phyloP scores from a whole-genome alignment of 1,140 invertebrate genomes.

The Euwallacea similis region DNA sequence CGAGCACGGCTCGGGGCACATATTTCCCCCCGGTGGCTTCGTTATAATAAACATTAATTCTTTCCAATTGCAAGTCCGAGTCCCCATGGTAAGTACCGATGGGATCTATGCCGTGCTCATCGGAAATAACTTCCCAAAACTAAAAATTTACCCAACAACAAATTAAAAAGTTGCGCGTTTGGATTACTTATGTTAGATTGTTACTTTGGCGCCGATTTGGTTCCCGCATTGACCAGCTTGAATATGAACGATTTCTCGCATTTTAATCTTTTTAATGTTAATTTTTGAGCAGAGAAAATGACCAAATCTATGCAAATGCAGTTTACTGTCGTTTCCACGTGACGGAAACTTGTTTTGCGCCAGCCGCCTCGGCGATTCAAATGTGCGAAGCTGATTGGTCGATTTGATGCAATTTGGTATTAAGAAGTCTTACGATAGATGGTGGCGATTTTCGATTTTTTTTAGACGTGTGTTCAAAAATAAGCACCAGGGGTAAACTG shows the following conservation, averaged over 20 bases:
- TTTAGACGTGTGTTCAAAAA: too few species aligned
- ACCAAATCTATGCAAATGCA: slow-evolving; percentile 42
- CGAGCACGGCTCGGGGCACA: slow-evolving; percentile 83
- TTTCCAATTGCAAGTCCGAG: slow-evolving; percentile 82
- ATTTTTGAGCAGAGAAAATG: slow-evolving; percentile 44
- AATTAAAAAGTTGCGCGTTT: neutral
- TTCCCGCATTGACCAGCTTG: slow-evolving; percentile 88
- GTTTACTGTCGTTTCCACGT: slow-evolving; percentile 42
- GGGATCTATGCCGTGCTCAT: slow-evolving; percentile 89
- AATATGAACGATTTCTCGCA: slow-evolving; percentile 82
- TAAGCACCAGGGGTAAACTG: too few species aligned
- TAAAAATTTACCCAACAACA: slow-evolving; percentile 52
- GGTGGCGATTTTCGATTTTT: too few species aligned
- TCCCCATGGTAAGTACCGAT: slow-evolving; percentile 85
- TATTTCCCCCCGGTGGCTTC: slow-evolving; percentile 87
- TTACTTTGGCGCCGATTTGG: slow-evolving; percentile 56
- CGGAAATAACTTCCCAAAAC: slow-evolving; percentile 90
- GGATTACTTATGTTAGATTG: neutral
- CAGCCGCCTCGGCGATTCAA: slow-evolving; percentile 33
- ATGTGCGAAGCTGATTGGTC: too few species aligned
- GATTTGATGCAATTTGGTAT: too few species aligned
- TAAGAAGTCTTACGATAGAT: too few species aligned
- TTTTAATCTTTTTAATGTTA: slow-evolving; percentile 52
- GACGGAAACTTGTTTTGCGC: slow-evolving; percentile 40
- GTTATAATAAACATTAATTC: slow-evolving; percentile 93